phyloP scores from a whole-genome alignment of 23 tunicate genomes.

The Halocynthia aurantium region DNA sequence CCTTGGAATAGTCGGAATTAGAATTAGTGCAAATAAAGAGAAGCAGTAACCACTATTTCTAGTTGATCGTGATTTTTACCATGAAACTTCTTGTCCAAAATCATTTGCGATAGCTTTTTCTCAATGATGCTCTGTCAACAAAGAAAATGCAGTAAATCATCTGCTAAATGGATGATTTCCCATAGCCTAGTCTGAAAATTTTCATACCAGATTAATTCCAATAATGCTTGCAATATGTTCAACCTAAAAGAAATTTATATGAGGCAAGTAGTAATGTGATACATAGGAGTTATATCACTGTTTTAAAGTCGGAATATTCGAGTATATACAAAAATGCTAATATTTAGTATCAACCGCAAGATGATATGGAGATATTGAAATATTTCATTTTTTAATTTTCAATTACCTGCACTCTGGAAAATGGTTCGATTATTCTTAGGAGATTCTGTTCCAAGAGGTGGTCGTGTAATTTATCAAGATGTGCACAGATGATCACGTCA shows the following conservation, averaged over 20 bases:
- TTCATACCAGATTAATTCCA: conserved; percentile 41
- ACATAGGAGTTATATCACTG: too few relatives aligned
- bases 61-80: conserved; percentile 30
- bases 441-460: conserved; percentile 94
- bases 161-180: background rate
- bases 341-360: too few relatives aligned
- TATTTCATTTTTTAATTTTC: background rate
- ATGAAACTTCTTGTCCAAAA: conserved; percentile 93
- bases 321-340: too few relatives aligned
- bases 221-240: conserved; percentile 54
- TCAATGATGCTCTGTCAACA: conserved; percentile 57
- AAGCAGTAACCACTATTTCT: background rate
- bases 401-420: conserved; percentile 71
- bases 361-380: background rate
- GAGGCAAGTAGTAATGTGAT: background rate
- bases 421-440: conserved; percentile 90
- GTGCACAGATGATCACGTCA: conserved; percentile 72
- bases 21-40: background rate
- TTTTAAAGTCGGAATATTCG: too few relatives aligned
- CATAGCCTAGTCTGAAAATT: background rate
- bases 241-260: conserved; percentile 14
- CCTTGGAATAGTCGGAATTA: conserved; percentile 31
- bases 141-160: conserved; percentile 15
- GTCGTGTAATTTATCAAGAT: conserved; percentile 86
- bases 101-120: conserved; percentile 98